These are phyloP conservation scores for Haliclona indistincta DNA, from an alignment of 37 sponge, comb jelly and placozoan genomes.

Conservation along the genomic window DNA sequence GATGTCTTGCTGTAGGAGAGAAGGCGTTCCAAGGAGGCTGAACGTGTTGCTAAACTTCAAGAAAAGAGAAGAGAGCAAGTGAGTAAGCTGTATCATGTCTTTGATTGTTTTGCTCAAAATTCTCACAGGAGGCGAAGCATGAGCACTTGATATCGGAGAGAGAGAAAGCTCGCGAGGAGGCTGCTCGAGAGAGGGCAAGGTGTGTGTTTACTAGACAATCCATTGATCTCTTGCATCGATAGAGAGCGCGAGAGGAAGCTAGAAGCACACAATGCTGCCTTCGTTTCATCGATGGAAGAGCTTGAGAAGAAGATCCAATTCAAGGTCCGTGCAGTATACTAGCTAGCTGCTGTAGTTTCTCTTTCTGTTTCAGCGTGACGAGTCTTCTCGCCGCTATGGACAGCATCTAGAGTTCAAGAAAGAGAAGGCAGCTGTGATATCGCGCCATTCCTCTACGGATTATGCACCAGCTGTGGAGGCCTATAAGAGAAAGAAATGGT, in stretches of 20 bases:
- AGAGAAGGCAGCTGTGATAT: slow-evolving; percentile 31
- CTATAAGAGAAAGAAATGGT: slow-evolving; percentile 68
- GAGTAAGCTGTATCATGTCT: not conserved
- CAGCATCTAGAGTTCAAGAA: slow-evolving; percentile 77
- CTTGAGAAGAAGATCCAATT: slow-evolving; percentile 73
- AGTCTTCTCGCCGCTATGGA: slow-evolving; percentile 67
- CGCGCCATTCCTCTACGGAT: slow-evolving; percentile 58
- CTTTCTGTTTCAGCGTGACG: slow-evolving; percentile 43
- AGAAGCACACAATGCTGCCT: slow-evolving; percentile 59
- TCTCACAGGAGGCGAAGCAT: slow-evolving; percentile 64
- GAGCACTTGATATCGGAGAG: slow-evolving; percentile 57
- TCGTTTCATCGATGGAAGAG: slow-evolving; percentile 47
- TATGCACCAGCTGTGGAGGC: slow-evolving; percentile 67
- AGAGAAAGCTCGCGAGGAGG: slow-evolving; percentile 73
- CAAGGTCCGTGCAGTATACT: slow-evolving; percentile 34
- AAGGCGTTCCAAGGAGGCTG: slow-evolving; percentile 69
- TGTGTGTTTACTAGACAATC: not conserved
- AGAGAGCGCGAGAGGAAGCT: slow-evolving; percentile 78
- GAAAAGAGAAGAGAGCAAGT: slow-evolving; percentile 66
- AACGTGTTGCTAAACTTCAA: slow-evolving; percentile 55
- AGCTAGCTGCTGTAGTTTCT: not conserved
- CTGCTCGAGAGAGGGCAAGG: slow-evolving; percentile 71
- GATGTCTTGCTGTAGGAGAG: slow-evolving; percentile 38
- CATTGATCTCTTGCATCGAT: too few relatives aligned
- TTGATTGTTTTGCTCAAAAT: too few relatives aligned